Percentiles rank a stretch among this genome's conserved stretches.
Conservation (phyloP, 2,113 vertebrate genomes). For the Colistium nudipinnis region DNA sequence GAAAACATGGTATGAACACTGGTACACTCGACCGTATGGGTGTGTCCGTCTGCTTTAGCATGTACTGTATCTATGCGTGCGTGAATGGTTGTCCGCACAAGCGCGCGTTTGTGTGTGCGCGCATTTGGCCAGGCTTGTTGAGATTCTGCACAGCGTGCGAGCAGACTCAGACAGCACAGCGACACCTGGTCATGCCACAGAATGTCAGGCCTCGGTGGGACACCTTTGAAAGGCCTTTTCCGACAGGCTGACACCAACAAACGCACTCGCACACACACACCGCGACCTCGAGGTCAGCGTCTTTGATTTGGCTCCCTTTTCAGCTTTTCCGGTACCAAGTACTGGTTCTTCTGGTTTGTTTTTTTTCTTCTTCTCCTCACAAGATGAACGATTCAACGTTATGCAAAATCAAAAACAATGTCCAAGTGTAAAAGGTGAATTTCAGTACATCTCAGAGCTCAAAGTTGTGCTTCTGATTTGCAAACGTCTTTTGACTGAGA, state of each 20-base stretch:
- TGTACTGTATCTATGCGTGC: not conserved
- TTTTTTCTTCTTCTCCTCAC: not conserved
- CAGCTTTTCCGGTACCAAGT: not conserved
- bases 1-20: too few species aligned
- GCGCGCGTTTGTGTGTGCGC: not conserved
- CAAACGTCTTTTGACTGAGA: not conserved
- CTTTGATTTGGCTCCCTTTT: not conserved
- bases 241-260: conserved; percentile 25
- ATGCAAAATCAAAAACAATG: not conserved
- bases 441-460: not conserved
- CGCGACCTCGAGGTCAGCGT: not conserved
- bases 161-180: conserved; percentile 41
- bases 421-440: not conserved
- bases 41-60: not conserved
- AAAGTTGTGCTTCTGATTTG: not conserved
- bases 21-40: not conserved
- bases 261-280: not conserved
- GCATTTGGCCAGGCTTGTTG: conserved; percentile 57
- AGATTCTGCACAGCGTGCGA: conserved; percentile 63
- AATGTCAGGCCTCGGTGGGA: conserved; percentile 55
- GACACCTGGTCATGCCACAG: conserved; percentile 75
- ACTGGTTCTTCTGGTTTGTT: not conserved
- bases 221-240: conserved; percentile 53
- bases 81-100: not conserved
- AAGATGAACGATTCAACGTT: not conserved